Evolutionary conservation across 2,113 vertebrate genomes (phyloP), one percentile per base, ranked within the genome.

Genomic region (Carollia perspicillata): DNA sequence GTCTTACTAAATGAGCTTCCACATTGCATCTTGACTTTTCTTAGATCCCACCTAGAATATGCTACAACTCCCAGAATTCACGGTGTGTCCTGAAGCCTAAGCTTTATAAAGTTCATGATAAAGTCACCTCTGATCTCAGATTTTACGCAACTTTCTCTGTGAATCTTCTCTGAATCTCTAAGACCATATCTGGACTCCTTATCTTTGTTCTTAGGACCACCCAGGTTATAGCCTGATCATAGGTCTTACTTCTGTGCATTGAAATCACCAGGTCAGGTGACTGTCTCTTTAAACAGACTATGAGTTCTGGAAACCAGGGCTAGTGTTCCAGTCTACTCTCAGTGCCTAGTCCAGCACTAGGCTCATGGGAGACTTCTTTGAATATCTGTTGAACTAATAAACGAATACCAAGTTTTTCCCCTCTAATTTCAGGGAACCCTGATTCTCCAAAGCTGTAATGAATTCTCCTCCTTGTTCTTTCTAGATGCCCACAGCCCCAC

Each of bases 101-200:
- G 17, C 9, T 80, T 63, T 80, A 93, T 85, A 33, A 92, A 53
- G 53, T 69, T 80, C 5, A 74, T 51, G 55, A 11, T 80, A 85
- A 85, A 69, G 69, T 68, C 23, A 89, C 5, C 30, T 63, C 49
- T 47, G 33, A 75, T 65, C 33, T 97, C 35, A 47, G 16, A 68
- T 85, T 89, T 89, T 66, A 58, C 68, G 42, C 40, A 18, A 77
- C 47, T 65, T 95, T 92, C 65, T 89, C 42, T 84, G 11, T 84
- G 79, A 92, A 80, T 80, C 26, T 40, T 91, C 37, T 94, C 58
- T 92, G 44, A 92, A 80, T 18, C 33, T 89, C 35, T 42, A 94
- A 75, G 66, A 75, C 4, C 63, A 89, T 30, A 81, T 74, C 44
- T 81, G 55, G 33, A 1, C 20, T 65, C 42, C 55, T 69, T 53